phyloP scores from a whole-genome alignment of 2,113 vertebrate species.

The Festucalex cinctus region DNA sequence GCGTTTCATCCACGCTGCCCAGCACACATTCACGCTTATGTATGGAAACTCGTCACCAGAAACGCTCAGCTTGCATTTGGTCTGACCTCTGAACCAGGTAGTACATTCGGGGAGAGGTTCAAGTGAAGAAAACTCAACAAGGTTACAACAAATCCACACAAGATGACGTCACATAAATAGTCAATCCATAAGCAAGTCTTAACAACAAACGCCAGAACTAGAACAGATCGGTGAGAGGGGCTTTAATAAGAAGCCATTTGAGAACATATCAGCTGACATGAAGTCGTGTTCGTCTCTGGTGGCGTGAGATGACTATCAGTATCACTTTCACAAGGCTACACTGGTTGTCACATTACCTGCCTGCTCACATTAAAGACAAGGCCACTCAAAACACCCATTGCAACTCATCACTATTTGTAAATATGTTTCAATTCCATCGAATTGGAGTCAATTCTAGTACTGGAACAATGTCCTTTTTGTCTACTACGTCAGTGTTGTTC shows the following conservation, averaged over 20 bases:
- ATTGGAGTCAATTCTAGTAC: background rate
- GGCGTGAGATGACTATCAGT: background rate
- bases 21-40: too few relatives aligned
- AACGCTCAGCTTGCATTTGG: too few relatives aligned
- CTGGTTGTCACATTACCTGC: background rate
- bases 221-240: background rate
- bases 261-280: background rate
- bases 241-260: background rate
- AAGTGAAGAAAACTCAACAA: too few relatives aligned
- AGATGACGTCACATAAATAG: background rate
- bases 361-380: background rate
- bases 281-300: background rate
- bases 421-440: background rate
- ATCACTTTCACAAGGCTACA: background rate
- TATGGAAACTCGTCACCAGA: too few relatives aligned
- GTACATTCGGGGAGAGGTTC: too few relatives aligned
- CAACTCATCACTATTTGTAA: background rate
- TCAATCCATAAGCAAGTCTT: background rate
- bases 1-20: too few relatives aligned
- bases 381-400: background rate
- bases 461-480: background rate
- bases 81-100: too few relatives aligned
- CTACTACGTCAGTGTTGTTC: background rate
- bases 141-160: too few relatives aligned
- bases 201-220: background rate